phyloP scores from a whole-genome alignment of 2,888 invertebrate genomes.

The Cerastis leucographa region DNA sequence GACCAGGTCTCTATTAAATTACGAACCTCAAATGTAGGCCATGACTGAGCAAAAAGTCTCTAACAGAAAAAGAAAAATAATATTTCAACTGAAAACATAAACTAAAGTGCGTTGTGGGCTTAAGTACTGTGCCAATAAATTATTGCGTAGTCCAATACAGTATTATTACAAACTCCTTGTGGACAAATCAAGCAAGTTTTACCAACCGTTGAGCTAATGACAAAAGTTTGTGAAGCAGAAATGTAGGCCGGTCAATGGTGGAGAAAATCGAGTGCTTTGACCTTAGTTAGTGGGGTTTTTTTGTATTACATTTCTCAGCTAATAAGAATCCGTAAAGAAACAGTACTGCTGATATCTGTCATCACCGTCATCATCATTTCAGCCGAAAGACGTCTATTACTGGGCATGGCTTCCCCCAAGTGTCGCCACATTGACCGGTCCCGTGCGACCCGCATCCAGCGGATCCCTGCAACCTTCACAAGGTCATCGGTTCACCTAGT shows the following conservation, averaged over 20 bases:
- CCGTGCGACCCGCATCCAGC: too few species aligned
- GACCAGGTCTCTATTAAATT: constrained; percentile 1
- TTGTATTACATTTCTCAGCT: background rate
- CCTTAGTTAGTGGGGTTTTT: background rate
- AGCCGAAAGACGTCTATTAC: too few species aligned
- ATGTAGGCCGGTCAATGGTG: constrained; percentile 20
- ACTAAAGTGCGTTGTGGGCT: constrained; percentile 20
- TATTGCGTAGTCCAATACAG: constrained; percentile 14
- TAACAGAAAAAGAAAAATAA: constrained; percentile 21
- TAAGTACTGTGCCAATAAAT: constrained; percentile 27
- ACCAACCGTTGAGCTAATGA: constrained; percentile 30
- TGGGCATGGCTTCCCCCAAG: too few species aligned
- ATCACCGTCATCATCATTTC: too few species aligned
- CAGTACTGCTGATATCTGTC: too few species aligned
- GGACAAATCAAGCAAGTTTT: constrained; percentile 29
- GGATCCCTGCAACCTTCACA: too few species aligned
- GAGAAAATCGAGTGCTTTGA: constrained; percentile 20
- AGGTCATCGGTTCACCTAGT: too few species aligned
- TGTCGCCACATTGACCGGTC: too few species aligned
- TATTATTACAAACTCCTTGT: constrained; percentile 22
- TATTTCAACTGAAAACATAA: constrained; percentile 1
- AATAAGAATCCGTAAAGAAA: too few species aligned
- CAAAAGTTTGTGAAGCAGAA: constrained; percentile 43
- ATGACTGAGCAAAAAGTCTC: background rate
- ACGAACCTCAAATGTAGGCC: constrained; percentile 26